Evolutionary conservation across 2,888 invertebrate genomes (phyloP).

Genomic region (Plutella xylostella): DNA sequence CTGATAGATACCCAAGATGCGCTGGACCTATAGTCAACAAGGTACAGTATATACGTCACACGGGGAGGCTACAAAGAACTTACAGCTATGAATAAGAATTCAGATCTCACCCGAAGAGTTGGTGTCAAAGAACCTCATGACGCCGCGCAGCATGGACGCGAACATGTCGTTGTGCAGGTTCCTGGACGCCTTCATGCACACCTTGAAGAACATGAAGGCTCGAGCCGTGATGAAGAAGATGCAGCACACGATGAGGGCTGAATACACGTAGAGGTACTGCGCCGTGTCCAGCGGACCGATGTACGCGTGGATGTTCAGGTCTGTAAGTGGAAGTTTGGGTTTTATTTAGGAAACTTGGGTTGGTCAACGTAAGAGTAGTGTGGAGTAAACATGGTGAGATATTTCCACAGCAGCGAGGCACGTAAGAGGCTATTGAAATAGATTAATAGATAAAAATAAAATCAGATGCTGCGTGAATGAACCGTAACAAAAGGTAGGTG

Average conservation of each 20-base stretch:
- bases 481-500: no score
- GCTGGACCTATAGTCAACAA: no score
- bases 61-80: no score
- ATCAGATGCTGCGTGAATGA: no score
- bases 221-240: constrained; percentile 70
- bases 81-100: not conserved
- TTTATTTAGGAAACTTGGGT: no score
- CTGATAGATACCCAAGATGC: no score
- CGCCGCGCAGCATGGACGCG: constrained; percentile 77
- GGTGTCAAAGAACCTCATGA: constrained; percentile 87
- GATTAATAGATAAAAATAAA: no score
- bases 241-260: constrained; percentile 53
- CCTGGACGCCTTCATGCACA: constrained; percentile 81
- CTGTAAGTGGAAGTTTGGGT: constrained; percentile 23
- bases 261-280: constrained; percentile 56
- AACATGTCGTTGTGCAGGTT: constrained; percentile 90
- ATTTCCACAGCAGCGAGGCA: no score
- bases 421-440: no score
- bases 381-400: no score
- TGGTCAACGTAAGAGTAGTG: no score
- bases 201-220: constrained; percentile 77
- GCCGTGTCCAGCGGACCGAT: constrained; percentile 56
- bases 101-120: constrained; percentile 79
- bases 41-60: no score
- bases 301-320: constrained; percentile 48